Percentiles rank a stretch among this genome's conserved stretches.
phyloP scores from a whole-genome alignment of 2,113 vertebrate genomes.

The Ciconia boyciana region DNA sequence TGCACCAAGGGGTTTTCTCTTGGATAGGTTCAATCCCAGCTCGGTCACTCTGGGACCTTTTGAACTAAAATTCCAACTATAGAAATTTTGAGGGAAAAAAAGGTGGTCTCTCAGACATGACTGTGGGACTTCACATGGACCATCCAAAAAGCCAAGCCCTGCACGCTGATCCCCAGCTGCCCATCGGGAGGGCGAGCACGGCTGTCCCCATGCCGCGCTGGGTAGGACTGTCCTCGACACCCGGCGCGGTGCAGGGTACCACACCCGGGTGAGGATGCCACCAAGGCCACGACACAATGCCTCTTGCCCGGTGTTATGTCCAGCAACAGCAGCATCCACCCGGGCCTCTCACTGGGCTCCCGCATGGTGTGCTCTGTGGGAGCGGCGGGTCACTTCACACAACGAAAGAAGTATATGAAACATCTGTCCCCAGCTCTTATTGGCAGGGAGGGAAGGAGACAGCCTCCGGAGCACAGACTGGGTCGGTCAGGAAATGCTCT shows the following conservation, averaged over 20 bases:
- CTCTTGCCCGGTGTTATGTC: neutral
- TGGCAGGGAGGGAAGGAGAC: neutral
- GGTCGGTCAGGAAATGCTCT: accelerated
- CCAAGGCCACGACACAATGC: accelerated
- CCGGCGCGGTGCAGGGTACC: neutral
- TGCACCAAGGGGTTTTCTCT: neutral
- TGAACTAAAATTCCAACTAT: neutral
- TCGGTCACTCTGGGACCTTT: neutral
- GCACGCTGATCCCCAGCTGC: neutral
- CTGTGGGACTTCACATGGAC: neutral
- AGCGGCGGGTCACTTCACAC: neutral
- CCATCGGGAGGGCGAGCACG: accelerated
- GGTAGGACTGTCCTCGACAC: neutral
- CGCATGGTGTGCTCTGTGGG: neutral
- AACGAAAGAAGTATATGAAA: neutral
- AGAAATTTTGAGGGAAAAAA: neutral
- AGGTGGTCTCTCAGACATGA: neutral
- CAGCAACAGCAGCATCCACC: neutral
- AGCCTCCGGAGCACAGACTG: accelerated
- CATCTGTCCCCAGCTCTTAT: neutral
- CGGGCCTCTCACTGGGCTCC: neutral
- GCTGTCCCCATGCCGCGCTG: accelerated
- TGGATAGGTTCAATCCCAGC: neutral
- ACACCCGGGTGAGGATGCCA: accelerated
- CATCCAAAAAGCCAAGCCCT: neutral